Evolutionary conservation across 2,888 invertebrate species (phyloP), one percentile per base, ranked within the genome.

Genomic region (Perizoma flavofasciatum): DNA sequence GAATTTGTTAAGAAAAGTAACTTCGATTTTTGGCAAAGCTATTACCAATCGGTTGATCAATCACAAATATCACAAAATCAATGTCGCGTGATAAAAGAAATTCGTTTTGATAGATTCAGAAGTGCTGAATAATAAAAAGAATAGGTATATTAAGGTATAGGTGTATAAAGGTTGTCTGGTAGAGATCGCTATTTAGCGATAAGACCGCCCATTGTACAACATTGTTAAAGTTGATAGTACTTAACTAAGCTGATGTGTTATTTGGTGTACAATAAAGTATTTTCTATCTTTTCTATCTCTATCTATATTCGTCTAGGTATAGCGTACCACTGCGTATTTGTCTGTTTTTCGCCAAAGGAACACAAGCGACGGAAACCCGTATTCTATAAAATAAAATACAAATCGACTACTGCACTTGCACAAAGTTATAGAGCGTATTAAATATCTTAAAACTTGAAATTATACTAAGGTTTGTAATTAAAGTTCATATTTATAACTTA

Each of bases 51-150:
- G 6, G 10, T 48, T 40, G 37, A 61, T 61, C 54, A 65, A 59
- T 62, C 60, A 61, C 48, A 50, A 55, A 45, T 63, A 64, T 59
- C 61, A 58, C 65, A 70, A 70, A 71, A 73, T 71, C 72, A 72
- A 69, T 73, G 68, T 83, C 73, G 83, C 83, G 83, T 83, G 83
- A 71, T 77, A 56, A 61, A 69, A 69, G 69, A 71, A 74, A 70
- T 76, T 73, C 69, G 70, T 66, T 74, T 73, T 69, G 72, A 72
- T 74, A 72, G 74, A 75, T 68, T 73, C 65, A 63, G 71, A 75
- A 80, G 74, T 76, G 74, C 73, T 74, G 79, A 77, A 81, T 77
- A 78, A 80, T 78, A 81, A 81, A 79, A 77, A 74, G 70, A 69
- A 59, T 67, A 72, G n/a, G n/a, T n/a, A n/a, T n/a, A n/a, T n/a